Evolutionary conservation across 2,113 vertebrate genomes (phyloP), one percentile per base, ranked within the genome.

Genomic region (Copsychus sechellarum): DNA sequence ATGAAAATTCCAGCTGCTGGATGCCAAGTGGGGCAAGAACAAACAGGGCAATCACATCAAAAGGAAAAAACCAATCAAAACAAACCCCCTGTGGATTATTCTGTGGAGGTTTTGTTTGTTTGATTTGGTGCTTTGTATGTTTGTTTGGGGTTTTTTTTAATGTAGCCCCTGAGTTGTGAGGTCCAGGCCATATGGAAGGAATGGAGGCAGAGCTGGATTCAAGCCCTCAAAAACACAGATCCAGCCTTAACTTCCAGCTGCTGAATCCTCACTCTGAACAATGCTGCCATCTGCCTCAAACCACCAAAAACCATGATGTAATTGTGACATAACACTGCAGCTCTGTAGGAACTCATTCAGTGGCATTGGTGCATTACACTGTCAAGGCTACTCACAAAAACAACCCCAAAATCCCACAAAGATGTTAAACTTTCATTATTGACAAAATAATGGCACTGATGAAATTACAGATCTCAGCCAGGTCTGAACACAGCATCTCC

Each of bases 401-500:
- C 11, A 50, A 23, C 33, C 22, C 12, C 25, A 22, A 23, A 53
- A 62, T 2, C 47, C 8, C 74, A 10, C 19, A 6, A 7, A 85
- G 60, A 28, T 0, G 7, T 21, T 45, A 12, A 76, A 25, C 2
- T 1, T 5, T 8, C 6, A 3, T 62, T 24, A 43, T 21, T 38
- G 40, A n/a, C 34, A 22, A 48, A 83, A 28, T 17, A 48, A 81
- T 2, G 20, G 45, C 56, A 8, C 20, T 45, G 34, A 5, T 38
- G 48, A 43, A 86, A 58, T 20, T 0, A 16, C 43, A 84, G 58
- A 18, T 6, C 66, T 25, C 67, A 70, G 43, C 23, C 67, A 56
- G 45, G 29, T 33, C 51, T 50, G 38, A 60, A 18, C 4, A 23
- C 11, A 45, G 50, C 4, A 0, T 22, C 43, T 20, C 50, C 28